Base-by-base conservation (phyloP, 2,797 vertebrate genomes). In the Rhynchonycteris naso region DNA sequence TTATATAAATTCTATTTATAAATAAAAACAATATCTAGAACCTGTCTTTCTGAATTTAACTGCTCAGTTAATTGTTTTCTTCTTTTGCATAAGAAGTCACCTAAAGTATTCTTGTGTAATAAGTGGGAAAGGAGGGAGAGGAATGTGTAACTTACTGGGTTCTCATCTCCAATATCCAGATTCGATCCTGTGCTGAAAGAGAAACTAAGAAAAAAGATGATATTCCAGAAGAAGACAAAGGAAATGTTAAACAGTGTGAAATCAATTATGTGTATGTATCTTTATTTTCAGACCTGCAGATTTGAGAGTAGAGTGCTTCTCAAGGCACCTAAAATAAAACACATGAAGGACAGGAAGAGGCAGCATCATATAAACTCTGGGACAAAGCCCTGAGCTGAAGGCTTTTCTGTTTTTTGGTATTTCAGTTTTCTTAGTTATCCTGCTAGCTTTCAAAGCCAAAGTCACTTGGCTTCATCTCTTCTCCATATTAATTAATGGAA, bases 201-300 rank as follows among this genome's bases (percentile, higher is more conserved):
- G 99, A 99, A 97, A 97, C 98, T 61, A 99, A 99, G 98, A 98
- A 92, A 93, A 99, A 99, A 95, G 99, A 99, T 92, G 99, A 99
- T 86, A 98, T 99, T 93, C 98, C 99, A n/a, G 99, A 99, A 69
- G 99, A 99, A 98, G 99, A 99, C 98, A 98, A 99, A 97, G 99
- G 99, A 95, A 99, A 99, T 1, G 99, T 99, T 95, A 99, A 99
- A 97, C 99, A 98, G 79, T 99, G 99, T 96, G 99, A 99, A 99
- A 95, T 99, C 98, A 99, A 99, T 98, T 99, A 99, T 0, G 99
- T 99, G 99, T 99, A 98, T 0, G 99, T 99, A 97, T n/a, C 86
- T 91, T 47, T 92, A 52, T 71, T 76, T 50, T 68, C 19, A 87
- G 52, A 84, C 35, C 35, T 52, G 59, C 26, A 56, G 26, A 19